Evolutionary conservation across 2,113 vertebrate species (phyloP).

Genomic region (Scomber colias): DNA sequence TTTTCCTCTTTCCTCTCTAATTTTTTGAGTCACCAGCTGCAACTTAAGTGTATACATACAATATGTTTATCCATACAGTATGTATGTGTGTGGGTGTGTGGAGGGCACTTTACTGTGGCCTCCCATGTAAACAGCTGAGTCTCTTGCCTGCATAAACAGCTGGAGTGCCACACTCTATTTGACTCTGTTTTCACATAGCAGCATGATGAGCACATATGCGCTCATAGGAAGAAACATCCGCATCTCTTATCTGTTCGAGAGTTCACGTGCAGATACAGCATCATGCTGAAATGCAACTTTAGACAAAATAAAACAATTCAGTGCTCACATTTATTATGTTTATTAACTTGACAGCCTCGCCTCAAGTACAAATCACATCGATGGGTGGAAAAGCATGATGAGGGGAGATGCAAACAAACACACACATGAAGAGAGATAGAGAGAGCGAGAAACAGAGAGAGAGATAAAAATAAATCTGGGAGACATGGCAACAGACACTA

Average conservation of each 20-base stretch:
- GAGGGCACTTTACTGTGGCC: background rate
- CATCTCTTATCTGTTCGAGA: background rate
- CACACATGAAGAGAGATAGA: background rate
- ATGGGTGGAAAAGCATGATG: slow-evolving; percentile 20
- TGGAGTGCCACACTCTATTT: slow-evolving; percentile 19
- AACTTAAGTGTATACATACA: no score
- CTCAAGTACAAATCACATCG: slow-evolving; percentile 41
- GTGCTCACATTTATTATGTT: slow-evolving; percentile 1
- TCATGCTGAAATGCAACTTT: background rate
- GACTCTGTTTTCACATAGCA: background rate
- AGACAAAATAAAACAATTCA: background rate
- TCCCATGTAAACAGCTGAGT: slow-evolving; percentile 46
- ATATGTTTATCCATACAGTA: background rate
- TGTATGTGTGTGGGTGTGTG: slow-evolving; percentile 16
- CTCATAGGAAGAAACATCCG: background rate
- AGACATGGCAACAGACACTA: slow-evolving; percentile 34
- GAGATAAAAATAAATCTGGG: slow-evolving; percentile 52
- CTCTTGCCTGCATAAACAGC: slow-evolving; percentile 18
- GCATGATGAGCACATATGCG: slow-evolving; percentile 22
- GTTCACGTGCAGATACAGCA: background rate
- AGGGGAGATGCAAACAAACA: background rate
- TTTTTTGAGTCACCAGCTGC: no score
- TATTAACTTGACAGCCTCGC: slow-evolving; percentile 38
- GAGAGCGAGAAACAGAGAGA: slow-evolving; percentile 4
- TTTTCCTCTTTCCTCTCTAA: no score